Percentiles rank a stretch among this genome's conserved stretches.
Conservation (phyloP, 2,797 vertebrate species). For the Tympanoctomys barrerae region DNA sequence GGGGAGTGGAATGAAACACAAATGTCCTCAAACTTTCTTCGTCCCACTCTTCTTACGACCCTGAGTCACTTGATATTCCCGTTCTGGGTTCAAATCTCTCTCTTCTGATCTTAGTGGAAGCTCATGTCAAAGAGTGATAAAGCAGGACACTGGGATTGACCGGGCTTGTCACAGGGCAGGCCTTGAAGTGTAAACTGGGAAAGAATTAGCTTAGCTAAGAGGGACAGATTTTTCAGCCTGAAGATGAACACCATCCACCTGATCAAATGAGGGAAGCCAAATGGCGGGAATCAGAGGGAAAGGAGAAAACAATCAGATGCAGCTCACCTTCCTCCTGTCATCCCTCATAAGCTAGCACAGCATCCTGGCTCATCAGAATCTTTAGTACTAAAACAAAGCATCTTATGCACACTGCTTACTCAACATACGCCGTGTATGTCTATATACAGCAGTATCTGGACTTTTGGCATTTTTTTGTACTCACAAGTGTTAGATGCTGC, state of each 20-base stretch:
- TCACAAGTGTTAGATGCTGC: not conserved
- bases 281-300: not conserved
- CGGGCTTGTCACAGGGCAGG: not conserved
- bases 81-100: not conserved
- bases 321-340: not conserved
- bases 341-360: not conserved
- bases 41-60: not conserved
- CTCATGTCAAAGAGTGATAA: not conserved
- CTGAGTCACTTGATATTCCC: accelerated
- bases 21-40: accelerated
- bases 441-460: not conserved
- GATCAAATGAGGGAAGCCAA: not conserved
- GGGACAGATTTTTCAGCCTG: not conserved
- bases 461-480: not conserved
- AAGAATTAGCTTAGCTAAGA: not conserved
- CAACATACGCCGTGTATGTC: not conserved
- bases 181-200: not conserved
- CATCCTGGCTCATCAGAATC: not conserved
- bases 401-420: not conserved
- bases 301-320: not conserved
- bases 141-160: not conserved
- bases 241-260: not conserved
- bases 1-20: accelerated
- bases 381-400: not conserved
- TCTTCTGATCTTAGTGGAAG: not conserved